Evolutionary conservation across 1,140 invertebrate species (phyloP).

Genomic region (Apis florea): DNA sequence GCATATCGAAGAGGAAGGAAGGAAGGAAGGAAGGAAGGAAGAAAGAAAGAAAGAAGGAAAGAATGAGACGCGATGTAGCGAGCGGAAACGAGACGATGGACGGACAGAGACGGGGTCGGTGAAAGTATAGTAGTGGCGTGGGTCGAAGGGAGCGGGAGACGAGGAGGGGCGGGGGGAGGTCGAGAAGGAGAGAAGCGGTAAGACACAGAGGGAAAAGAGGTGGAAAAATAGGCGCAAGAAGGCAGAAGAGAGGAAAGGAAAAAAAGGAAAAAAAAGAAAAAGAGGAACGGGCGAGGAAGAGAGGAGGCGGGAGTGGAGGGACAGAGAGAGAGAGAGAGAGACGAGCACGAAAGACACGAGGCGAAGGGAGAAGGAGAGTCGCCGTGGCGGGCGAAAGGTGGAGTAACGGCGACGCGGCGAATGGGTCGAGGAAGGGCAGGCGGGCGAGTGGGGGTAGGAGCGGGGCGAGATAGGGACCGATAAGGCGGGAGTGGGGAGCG

Average conservation of each 20-base stretch:
- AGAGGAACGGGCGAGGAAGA: constrained; percentile 7
- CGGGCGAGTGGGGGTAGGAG: not conserved
- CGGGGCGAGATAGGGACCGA: not conserved
- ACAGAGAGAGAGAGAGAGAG: not conserved
- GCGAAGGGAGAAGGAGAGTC: constrained; percentile 21
- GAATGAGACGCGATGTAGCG: not conserved
- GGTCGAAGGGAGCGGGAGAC: no score
- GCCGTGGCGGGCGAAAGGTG: not conserved
- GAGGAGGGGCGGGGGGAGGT: not conserved
- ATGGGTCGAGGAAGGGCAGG: not conserved
- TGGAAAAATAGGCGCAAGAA: constrained; percentile 16
- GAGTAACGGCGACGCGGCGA: not conserved
- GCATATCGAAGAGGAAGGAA: no score
- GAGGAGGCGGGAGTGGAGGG: not conserved
- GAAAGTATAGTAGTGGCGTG: not conserved
- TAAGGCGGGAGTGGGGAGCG: not conserved
- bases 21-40: not conserved
- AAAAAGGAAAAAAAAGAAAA: not conserved
- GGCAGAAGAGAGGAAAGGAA: not conserved
- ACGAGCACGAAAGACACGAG: not conserved
- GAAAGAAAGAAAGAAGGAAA: not conserved
- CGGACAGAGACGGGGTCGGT: not conserved
- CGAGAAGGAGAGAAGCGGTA: not conserved
- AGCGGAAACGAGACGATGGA: not conserved
- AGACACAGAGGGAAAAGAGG: not conserved